Percentiles rank a stretch among this genome's conserved stretches.
Evolutionary conservation across 1,140 invertebrate species (phyloP).

Genomic region (honey bee (Apis mellifera)): Amel_HAv3.1 CM009945.2:1782001-1782500

Average conservation of each 20-base stretch:
- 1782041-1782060: background rate
- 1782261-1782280: background rate
- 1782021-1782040: background rate
- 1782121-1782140: background rate
- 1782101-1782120: background rate
- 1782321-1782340: background rate
- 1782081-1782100: background rate
- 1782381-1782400: slow-evolving; percentile 1
- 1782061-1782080: background rate
- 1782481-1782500: background rate
- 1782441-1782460: background rate
- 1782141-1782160: background rate
- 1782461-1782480: background rate
- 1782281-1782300: background rate
- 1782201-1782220: background rate
- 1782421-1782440: too few species aligned
- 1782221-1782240: background rate
- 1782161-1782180: background rate
- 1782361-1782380: background rate
- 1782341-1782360: background rate
- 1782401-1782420: background rate
- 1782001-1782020: background rate
- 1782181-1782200: slow-evolving; percentile 7
- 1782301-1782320: slow-evolving; percentile 19
- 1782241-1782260: background rate